Evolutionary conservation across 2,797 vertebrate genomes (phyloP).

Genomic region (Cryptoprocta ferox): DNA sequence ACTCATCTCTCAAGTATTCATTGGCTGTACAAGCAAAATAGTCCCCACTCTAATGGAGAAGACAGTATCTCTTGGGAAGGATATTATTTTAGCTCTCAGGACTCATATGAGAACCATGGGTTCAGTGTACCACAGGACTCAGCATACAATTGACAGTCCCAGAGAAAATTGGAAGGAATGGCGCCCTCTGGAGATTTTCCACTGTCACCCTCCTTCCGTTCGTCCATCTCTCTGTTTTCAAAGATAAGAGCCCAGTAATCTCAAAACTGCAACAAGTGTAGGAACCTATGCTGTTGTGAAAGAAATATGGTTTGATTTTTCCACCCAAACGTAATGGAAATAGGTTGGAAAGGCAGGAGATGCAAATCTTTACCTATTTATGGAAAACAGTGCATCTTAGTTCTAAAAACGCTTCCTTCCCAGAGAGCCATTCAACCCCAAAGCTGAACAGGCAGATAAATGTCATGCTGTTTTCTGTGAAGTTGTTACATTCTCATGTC

Average conservation of each 20-base stretch:
- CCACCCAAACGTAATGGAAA: neutral
- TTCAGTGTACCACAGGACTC: neutral
- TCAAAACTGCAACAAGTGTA: neutral
- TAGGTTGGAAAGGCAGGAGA: constrained; percentile 40
- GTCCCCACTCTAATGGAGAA: neutral
- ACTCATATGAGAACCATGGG: neutral
- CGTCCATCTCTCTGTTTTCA: neutral
- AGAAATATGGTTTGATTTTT: constrained; percentile 13
- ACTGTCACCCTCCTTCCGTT: neutral
- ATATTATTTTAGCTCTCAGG: neutral
- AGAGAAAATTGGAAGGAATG: neutral
- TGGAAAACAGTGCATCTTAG: neutral
- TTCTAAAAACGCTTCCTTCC: constrained; percentile 38
- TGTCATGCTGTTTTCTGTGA: neutral
- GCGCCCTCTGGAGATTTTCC: neutral
- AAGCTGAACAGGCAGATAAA: constrained; percentile 12
- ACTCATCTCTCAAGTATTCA: neutral
- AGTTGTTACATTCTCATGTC: neutral
- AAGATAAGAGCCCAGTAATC: neutral
- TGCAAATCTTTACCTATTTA: constrained; percentile 41
- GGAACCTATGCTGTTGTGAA: neutral
- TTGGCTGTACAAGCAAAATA: neutral
- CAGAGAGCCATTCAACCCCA: neutral
- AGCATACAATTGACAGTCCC: neutral
- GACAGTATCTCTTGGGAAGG: neutral